Percentiles rank a stretch among this genome's conserved stretches.
Conservation (phyloP, 2,113 vertebrate genomes). For the Sinosuthora webbiana region DNA sequence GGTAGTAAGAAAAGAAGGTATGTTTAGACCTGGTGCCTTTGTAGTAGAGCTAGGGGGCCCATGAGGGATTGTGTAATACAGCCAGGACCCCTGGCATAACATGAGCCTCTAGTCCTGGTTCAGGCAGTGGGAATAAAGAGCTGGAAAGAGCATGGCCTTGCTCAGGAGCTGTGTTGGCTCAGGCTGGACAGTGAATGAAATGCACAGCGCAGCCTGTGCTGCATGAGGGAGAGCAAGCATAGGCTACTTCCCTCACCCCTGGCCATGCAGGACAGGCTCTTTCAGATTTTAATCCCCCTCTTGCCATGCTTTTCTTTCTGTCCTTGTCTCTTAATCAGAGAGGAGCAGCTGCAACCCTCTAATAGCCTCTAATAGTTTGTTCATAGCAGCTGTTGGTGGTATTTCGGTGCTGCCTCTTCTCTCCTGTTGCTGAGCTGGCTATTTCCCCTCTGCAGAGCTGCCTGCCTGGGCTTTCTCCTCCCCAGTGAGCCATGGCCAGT, state of each 20-base stretch:
- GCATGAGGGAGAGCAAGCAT: neutral
- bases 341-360: conserved; percentile 14
- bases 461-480: neutral
- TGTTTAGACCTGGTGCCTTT: neutral
- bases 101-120: neutral
- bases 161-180: accelerated
- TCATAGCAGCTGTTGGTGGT: neutral
- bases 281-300: neutral
- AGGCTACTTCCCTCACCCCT: neutral
- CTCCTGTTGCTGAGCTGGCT: neutral
- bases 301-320: neutral
- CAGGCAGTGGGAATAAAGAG: neutral
- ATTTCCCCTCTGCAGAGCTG: neutral
- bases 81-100: neutral
- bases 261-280: neutral
- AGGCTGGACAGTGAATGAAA: neutral
- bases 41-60: neutral
- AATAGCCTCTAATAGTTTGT: neutral
- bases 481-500: neutral
- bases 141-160: neutral
- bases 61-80: neutral
- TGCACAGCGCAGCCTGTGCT: neutral
- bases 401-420: neutral
- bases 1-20: neutral
- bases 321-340: neutral